These are phyloP conservation scores for Formicarius rufipectus DNA, from an alignment of 2,113 vertebrate species.

Conservation along the genomic window DNA sequence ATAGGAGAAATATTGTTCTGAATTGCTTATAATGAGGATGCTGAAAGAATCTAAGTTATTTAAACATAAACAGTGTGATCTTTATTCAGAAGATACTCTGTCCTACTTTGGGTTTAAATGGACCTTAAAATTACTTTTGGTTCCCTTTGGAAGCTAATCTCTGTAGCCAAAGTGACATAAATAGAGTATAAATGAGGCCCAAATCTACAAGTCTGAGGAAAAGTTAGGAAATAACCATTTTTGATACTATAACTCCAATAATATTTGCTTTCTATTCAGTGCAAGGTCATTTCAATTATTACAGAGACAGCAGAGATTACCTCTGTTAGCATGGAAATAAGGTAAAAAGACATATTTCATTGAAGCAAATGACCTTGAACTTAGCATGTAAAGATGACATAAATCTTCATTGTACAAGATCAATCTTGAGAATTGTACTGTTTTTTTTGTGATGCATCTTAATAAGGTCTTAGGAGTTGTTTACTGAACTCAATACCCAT, in stretches of 20 bases:
- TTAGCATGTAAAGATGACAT: not conserved
- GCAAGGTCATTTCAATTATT: not conserved
- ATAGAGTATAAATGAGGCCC: not conserved
- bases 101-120: conserved; percentile 23
- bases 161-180: not conserved
- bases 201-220: not conserved
- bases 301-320: not conserved
- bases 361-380: conserved; percentile 18
- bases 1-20: not conserved
- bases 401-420: conserved; percentile 15
- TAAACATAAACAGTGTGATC: not conserved
- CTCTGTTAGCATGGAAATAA: not conserved
- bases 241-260: not conserved
- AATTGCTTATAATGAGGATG: not conserved
- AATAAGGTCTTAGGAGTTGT: not conserved
- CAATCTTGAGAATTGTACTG: not conserved
- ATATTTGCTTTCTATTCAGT: not conserved
- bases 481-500: not conserved
- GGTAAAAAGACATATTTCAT: not conserved
- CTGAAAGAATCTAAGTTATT: not conserved
- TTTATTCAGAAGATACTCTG: not conserved
- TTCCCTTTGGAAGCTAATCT: not conserved
- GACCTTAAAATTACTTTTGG: conserved; percentile 39
- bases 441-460: conserved; percentile 12
- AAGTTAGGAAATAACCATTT: not conserved